Evolutionary conservation across 2,797 vertebrate species (phyloP), one percentile per base, ranked within the genome.

Genomic region (Enteromius radiatus): DNA sequence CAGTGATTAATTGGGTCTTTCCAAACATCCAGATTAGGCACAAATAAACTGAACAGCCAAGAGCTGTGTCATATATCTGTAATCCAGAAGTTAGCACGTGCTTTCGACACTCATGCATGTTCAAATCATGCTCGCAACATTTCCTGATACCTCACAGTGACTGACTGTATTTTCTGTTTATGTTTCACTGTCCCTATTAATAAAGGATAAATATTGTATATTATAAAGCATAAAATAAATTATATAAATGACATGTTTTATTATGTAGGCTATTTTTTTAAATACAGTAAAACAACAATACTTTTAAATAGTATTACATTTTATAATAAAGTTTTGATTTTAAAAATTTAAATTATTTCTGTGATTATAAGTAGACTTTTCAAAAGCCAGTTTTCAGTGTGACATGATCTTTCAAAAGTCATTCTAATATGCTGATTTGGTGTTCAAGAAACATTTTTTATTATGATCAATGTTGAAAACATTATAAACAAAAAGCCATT

Each of bases 1-100:
- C 84, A 85, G 89, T 65, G 83, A 94, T 93, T 93, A 90, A 93
- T 91, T 91, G 91, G 80, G 81, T 84, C 85, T 88, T 89, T 85
- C 10, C 14, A 28, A 36, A 41, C n/a, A 65, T 38, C 26, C 21
- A 74, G 10, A 10, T 38, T 59, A 33, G 26, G 10, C 36, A 80
- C 21, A 73, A 26, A 56, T 31, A 38, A 49, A 45, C 4, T 12
- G 26, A 71, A 63, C 33, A 70, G 52, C 31, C 43, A 26, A 15
- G 5, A 49, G 11, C 17, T 26, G 23, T 61, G 54, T 19, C 33
- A 2, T 11, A 41, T 3, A 38, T 5, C 47, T 38, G 47, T 54
- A 36, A 54, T 52, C 31, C 38, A 38, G 19, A 36, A 54, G 47
- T n/a, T n/a, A 74, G 11, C 23, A 28, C 43, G 28, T 3, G 26